These are phyloP conservation scores for Andrena fulva DNA, from an alignment of 2,888 invertebrate genomes.

Conservation along the genomic window DNA sequence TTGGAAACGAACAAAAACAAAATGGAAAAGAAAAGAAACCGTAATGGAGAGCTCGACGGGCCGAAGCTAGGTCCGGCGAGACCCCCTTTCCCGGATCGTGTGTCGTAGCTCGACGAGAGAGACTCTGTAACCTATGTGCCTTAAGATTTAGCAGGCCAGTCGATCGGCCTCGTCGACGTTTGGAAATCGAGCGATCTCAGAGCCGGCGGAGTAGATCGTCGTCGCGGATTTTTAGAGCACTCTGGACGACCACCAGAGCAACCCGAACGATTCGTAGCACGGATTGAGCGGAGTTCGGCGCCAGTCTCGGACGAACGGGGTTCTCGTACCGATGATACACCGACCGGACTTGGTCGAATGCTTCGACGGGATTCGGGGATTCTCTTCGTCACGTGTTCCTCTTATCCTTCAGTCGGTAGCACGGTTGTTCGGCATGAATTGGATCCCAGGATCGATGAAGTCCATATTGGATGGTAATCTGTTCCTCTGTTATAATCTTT, in stretches of 20 bases:
- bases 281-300: not conserved
- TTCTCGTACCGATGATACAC: slow-evolving; percentile 10
- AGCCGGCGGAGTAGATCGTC: slow-evolving; percentile 8
- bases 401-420: not conserved
- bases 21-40: slow-evolving; percentile 1
- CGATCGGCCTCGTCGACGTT: slow-evolving; percentile 28
- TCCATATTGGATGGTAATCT: slow-evolving; percentile 38
- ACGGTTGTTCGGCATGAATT: not conserved
- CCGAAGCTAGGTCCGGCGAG: slow-evolving; percentile 69
- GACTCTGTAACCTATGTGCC: slow-evolving; percentile 68
- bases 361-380: slow-evolving; percentile 3
- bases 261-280: not conserved
- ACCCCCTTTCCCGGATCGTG: slow-evolving; percentile 40
- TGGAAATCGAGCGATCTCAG: slow-evolving; percentile 1
- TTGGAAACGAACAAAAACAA: too few relatives aligned
- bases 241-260: slow-evolving; percentile 7
- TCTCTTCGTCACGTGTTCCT: not conserved
- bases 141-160: slow-evolving; percentile 55
- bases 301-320: slow-evolving; percentile 1
- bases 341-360: not conserved
- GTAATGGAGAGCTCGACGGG: slow-evolving; percentile 26
- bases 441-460: slow-evolving; percentile 2
- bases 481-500: not conserved
- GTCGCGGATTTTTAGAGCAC: not conserved
- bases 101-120: slow-evolving; percentile 60